Base-by-base conservation (phyloP, 2,113 vertebrate genomes). In the Pituophis catenifer region DNA sequence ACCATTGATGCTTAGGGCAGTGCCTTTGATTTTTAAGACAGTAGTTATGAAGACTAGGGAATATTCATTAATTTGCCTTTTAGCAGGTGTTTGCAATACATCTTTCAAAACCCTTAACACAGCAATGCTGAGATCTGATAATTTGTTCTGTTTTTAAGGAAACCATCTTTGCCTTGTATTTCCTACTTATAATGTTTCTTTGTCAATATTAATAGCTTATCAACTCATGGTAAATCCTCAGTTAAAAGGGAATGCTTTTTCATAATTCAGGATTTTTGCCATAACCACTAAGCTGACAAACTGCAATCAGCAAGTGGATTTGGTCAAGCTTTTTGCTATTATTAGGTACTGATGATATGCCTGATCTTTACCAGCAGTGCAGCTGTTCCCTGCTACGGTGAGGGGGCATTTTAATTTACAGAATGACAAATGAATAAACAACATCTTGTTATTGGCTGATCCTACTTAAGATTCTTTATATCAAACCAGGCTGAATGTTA, bases 271-370 rank as follows among this genome's bases (percentile, higher is more conserved):
- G 86, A 95, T 9, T 95, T 93, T 93, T 94, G 94, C 91, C 70
- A 93, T 93, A 95, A 91, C 81, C 57, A 92, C 91, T 90, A 93
- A 95, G 89, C 95, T 93, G 91, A 29, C 93, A 88, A 85, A 94
- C 91, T 94, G 95, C 94, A 88, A 94, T 94, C 94, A 95, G 89
- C 89, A 93, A 91, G 93, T 62, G 17, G 93, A 95, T 96, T 96
- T 95, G 89, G 92, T 90, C 95, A 97, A 96, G 96, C 96, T 96
- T 96, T 95, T 92, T 57, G 23, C 96, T 97, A 97, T 97, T 96
- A 94, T 95, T 97, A 97, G 95, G 94, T 92, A 94, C 93, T 97
- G 94, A 97, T 94, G 92, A 93, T 93, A 94, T 93, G 91, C 88
- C 92, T 93, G 95, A 85, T 96, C 95, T 96, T 96, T 96, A 94